These are phyloP conservation scores for Caenorhabditis uteleia DNA, from an alignment of 2,888 invertebrate species.

Conservation along the genomic window DNA sequence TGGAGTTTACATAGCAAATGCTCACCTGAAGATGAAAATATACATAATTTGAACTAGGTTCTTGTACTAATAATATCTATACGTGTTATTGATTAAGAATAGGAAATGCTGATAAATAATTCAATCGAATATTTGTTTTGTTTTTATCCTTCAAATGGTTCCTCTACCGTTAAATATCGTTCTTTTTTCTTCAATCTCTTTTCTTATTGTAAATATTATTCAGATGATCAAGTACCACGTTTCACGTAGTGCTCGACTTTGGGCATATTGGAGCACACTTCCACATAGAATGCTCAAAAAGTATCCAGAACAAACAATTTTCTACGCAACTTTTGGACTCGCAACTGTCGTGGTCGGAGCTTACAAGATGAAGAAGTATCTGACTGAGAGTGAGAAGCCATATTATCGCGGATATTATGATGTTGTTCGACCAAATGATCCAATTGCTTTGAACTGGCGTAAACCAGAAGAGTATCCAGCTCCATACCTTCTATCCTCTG, in stretches of 20 bases:
- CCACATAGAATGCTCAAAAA: slow-evolving; percentile 50
- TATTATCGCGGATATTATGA: slow-evolving; percentile 60
- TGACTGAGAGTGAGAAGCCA: slow-evolving; percentile 33
- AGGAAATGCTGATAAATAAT: too few relatives aligned
- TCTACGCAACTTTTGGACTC: slow-evolving; percentile 60
- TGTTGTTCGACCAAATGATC: slow-evolving; percentile 58
- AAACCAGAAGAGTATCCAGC: slow-evolving; percentile 63
- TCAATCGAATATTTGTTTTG: background rate
- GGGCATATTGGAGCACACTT: slow-evolving; percentile 47
- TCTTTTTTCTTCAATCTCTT: background rate
- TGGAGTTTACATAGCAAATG: slow-evolving; percentile 3
- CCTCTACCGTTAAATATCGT: background rate
- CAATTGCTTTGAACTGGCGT: slow-evolving; percentile 56
- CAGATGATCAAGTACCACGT: slow-evolving; percentile 47
- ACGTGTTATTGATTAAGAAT: background rate
- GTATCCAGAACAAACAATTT: slow-evolving; percentile 57
- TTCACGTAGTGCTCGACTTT: slow-evolving; percentile 42
- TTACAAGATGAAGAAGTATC: slow-evolving; percentile 36
- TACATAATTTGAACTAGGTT: slow-evolving; percentile 21
- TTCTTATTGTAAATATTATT: slow-evolving; percentile 1
- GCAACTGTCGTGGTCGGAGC: slow-evolving; percentile 41
- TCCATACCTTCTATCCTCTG: slow-evolving; percentile 52
- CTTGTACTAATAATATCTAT: background rate
- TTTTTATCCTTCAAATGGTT: background rate
- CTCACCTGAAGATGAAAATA: slow-evolving; percentile 15